Base-by-base conservation (phyloP, 2,797 vertebrate species). In the Pangasius larnaudii region DNA sequence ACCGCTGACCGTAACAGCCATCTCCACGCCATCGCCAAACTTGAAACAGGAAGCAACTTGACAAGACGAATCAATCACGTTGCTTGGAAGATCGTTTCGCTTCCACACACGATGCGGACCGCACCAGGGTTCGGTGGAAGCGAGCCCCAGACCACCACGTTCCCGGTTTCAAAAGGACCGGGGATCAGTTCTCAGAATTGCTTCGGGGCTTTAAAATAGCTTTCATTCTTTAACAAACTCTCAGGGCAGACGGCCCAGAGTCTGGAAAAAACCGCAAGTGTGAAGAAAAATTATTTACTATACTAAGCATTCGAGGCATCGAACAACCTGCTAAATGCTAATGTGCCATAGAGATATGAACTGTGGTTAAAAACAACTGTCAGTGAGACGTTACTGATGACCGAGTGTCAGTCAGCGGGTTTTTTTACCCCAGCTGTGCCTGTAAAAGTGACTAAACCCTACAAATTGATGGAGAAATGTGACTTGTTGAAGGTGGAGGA, bases 401-500 rank as follows among this genome's bases (percentile, higher is more conserved):
- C 22, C 2, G 58, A 27, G 24, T 61, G 79, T 82, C 58, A 63
- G 14, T n/a, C 6, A 72, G 19, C 19, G 22, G 69, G 67, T 1
- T 10, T 22, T 22, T 18, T 69, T 61, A 18, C 27, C 6, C n/a
- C 49, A 33, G 16, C 19, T 24, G 39, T n/a, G 49, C n/a, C 58
- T 65, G 24, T 30, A 10, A 30, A 85, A 46, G 49, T 46, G 75
- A 61, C 18, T 85, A 80, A 85, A 85, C 72, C 81, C 59, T 58
- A 80, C 91, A 86, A 90, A 51, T 59, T 30, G 61, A 69, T 91
- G 80, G 59, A 49, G 67, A 90, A 39, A 88, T 89, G 46, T 46
- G 86, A 85, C 82, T 86, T 86, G 87, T 88, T 91, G 88, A 89
- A 88, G 89, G 84, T 91, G 88, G 27, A 16, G 85, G 93, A 94